phyloP scores from a whole-genome alignment of 2,888 invertebrate genomes.

The Caenorhabditis panamensis region DNA sequence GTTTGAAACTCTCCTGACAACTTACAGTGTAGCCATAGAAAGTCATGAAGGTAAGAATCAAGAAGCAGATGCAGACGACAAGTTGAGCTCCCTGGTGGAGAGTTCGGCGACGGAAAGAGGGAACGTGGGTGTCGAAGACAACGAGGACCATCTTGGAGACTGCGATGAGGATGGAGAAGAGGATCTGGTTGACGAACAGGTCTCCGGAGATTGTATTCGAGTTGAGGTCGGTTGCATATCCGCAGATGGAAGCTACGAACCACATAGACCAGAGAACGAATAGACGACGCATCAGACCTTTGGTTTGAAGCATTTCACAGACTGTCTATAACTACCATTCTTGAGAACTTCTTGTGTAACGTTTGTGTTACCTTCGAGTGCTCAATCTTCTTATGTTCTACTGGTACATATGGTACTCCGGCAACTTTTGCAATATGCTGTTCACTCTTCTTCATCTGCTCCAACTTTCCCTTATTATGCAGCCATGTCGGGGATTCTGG shows the following conservation, averaged over 20 bases:
- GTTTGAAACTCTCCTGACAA: background rate
- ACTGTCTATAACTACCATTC: constrained; percentile 49
- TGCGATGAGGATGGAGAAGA: constrained; percentile 79
- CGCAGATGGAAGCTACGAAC: constrained; percentile 77
- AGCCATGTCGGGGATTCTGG: constrained; percentile 81
- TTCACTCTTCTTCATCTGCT: constrained; percentile 77
- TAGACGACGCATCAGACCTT: constrained; percentile 70
- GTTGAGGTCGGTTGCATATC: constrained; percentile 80
- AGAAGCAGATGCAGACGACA: constrained; percentile 78
- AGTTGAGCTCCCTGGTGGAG: constrained; percentile 79
- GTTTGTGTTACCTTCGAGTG: constrained; percentile 71
- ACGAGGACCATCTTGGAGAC: constrained; percentile 79
- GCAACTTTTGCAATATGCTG: constrained; percentile 75
- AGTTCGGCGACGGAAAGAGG: constrained; percentile 76
- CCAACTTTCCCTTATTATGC: constrained; percentile 72
- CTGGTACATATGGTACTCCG: constrained; percentile 74
- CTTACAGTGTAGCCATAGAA: constrained; percentile 68
- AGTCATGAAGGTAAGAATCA: constrained; percentile 74
- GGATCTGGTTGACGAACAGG: constrained; percentile 78
- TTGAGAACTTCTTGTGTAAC: background rate
- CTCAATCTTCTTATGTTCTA: constrained; percentile 73
- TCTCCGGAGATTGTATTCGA: constrained; percentile 78
- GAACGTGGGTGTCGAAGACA: constrained; percentile 72
- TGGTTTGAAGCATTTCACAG: constrained; percentile 72
- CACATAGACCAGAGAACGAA: constrained; percentile 80